These are phyloP conservation scores for Sebastes hubbsi DNA, from an alignment of 2,797 vertebrate species.

Conservation along the genomic window DNA sequence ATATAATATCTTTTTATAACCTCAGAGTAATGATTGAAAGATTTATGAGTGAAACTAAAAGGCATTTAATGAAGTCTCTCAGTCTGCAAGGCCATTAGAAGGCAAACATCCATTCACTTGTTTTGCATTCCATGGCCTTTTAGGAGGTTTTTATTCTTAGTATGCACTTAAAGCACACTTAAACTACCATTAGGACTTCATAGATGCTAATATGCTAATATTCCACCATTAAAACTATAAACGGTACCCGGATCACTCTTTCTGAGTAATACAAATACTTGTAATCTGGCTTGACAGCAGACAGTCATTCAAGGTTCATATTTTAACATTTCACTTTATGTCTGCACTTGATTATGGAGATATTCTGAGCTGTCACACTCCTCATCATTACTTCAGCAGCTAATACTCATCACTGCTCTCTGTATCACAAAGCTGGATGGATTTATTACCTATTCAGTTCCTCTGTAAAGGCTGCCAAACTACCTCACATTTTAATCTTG, in stretches of 20 bases:
- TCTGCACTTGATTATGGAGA: not conserved
- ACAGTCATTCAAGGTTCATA: not conserved
- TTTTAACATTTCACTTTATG: not conserved
- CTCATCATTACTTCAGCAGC: not conserved
- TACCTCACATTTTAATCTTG: not conserved
- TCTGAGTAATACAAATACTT: not conserved
- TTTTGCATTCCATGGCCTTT: slow-evolving; percentile 43
- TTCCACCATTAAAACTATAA: not conserved
- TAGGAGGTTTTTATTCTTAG: slow-evolving; percentile 19
- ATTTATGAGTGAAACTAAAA: slow-evolving; percentile 25
- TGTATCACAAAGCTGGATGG: not conserved
- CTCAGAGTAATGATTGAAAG: slow-evolving; percentile 4
- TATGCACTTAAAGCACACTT: slow-evolving; percentile 36
- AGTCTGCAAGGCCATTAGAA: slow-evolving; percentile 41
- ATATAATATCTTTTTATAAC: not conserved
- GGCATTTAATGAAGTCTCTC: slow-evolving; percentile 32
- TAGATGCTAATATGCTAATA: not conserved
- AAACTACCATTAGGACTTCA: slow-evolving; percentile 25
- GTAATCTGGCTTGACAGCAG: not conserved
- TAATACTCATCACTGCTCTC: not conserved
- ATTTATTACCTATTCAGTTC: not conserved
- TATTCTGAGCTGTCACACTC: not conserved
- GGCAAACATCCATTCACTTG: slow-evolving; percentile 32
- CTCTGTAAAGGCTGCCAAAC: not conserved
- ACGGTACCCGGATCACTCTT: not conserved